These are phyloP conservation scores for Passer montanus DNA, from an alignment of 2,113 vertebrate genomes.

Conservation along the genomic window DNA sequence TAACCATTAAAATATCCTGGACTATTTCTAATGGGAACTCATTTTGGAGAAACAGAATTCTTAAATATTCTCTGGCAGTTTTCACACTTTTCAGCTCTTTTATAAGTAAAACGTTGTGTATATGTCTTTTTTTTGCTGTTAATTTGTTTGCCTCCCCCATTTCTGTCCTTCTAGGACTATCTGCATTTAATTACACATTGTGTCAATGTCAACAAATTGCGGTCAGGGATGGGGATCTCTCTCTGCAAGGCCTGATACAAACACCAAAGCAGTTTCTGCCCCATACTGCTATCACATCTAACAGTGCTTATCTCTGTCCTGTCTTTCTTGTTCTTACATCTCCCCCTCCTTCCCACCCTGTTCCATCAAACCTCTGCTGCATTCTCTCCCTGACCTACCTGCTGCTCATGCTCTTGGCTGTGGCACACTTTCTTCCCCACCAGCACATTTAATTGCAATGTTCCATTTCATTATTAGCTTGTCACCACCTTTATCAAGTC, in stretches of 20 bases:
- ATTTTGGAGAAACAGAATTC: neutral
- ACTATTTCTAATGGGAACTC: neutral
- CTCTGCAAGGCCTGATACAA: neutral
- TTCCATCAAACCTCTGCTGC: neutral
- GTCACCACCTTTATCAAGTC: slow-evolving; percentile 28
- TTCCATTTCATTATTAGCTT: slow-evolving; percentile 46
- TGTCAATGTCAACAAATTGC: neutral
- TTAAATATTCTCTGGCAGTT: neutral
- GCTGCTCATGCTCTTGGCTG: neutral
- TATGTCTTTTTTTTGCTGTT: neutral
- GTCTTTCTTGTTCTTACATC: slow-evolving; percentile 15
- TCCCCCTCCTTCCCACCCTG: neutral
- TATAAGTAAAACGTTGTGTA: neutral
- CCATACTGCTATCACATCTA: neutral
- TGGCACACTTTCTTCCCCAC: slow-evolving; percentile 14
- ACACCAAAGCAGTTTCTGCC: slow-evolving; percentile 11
- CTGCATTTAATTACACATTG: slow-evolving; percentile 38
- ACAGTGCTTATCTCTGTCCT: neutral
- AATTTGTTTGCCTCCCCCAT: neutral
- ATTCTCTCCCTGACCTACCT: neutral
- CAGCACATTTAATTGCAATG: slow-evolving; percentile 23
- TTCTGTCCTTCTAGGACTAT: slow-evolving; percentile 13
- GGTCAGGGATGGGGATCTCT: neutral
- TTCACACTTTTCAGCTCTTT: neutral
- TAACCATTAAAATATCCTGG: neutral